Percentiles rank a stretch among this genome's conserved stretches.
Conservation (phyloP, 2,113 vertebrate genomes). For the Reinhardtius hippoglossoides region DNA sequence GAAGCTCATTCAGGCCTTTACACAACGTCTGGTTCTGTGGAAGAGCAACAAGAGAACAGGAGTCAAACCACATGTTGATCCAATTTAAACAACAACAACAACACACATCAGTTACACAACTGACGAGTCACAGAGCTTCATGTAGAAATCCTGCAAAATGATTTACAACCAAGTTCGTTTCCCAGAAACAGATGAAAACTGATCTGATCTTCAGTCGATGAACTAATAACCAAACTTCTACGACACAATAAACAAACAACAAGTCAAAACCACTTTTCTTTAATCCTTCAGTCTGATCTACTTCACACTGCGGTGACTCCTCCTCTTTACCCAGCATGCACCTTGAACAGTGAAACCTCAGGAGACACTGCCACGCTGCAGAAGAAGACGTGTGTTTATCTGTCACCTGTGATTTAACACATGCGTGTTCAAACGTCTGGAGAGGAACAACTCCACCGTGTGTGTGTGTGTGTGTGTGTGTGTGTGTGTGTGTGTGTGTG, state of each 20-base stretch:
- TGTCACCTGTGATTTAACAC: slow-evolving; percentile 65
- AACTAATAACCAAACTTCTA: too few relatives aligned
- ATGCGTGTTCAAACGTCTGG: slow-evolving; percentile 25
- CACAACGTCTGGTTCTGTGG: slow-evolving; percentile 70
- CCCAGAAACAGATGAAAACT: too few relatives aligned
- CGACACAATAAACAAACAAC: too few relatives aligned
- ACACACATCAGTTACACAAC: background rate
- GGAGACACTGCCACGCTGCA: slow-evolving; percentile 25
- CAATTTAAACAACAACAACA: background rate
- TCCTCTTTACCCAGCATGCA: background rate
- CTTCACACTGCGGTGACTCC: background rate
- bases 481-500: slow-evolving; percentile 4
- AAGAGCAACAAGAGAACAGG: background rate
- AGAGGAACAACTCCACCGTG: slow-evolving; percentile 12
- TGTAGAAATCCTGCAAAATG: too few relatives aligned
- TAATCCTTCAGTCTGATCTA: background rate
- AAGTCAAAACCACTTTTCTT: too few relatives aligned
- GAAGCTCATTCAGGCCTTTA: slow-evolving; percentile 74
- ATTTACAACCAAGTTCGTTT: too few relatives aligned
- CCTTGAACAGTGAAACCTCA: too few relatives aligned
- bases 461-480: slow-evolving; percentile 5
- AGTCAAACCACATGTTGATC: background rate
- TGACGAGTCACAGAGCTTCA: background rate
- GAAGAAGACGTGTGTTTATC: slow-evolving; percentile 46
- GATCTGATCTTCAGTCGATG: too few relatives aligned